Evolutionary conservation across 1,140 invertebrate genomes (phyloP), one percentile per base, ranked within the genome.

Genomic region (Scaptomyza montana): DNA sequence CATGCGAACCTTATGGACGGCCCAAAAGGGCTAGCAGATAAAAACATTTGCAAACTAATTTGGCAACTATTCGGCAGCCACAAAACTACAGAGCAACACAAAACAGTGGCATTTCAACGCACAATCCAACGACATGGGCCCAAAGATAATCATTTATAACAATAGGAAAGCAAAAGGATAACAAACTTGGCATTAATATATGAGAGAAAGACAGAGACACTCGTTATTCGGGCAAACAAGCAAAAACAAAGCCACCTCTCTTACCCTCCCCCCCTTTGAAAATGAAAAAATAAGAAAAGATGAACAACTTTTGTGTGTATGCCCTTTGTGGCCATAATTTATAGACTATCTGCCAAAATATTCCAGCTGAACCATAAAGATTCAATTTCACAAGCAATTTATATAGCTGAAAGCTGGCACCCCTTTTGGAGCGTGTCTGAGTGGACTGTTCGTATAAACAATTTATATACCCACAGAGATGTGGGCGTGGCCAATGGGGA

Each of bases 291-390:
- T 7, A 47, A 62, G 56, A 59, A 59, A 51, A 68, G 55, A 56
- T 36, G 65, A 87, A 76, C 75, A 86, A 86, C 71, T 77, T 82
- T 79, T 79, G 76, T 57, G 74, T 71, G 80, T 74, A 89, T 84
- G 84, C 84, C 84, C 84, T 89, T 89, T 87, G 84, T 84, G 84
- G 84, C 85, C 84, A 89, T 89, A 89, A 89, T 89, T 89, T 89
- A 89, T 89, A 89, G 84, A 89, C 84, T 89, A 89, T 89, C 84
- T 89, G 84, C 84, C 84, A 89, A 89, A 89, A 89, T 89, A 89
- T 89, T 89, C 84, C 84, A 89, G 84, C 84, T 89, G 84, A 89
- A 82, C 84, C 84, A 89, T 89, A 89, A 89, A 89, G 84, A 89
- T 89, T 89, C 84, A 89, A 89, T 89, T 89, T 89, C 84, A 80